Evolutionary conservation across 2,113 vertebrate species (phyloP).

Genomic region (Mugil cephalus): DNA sequence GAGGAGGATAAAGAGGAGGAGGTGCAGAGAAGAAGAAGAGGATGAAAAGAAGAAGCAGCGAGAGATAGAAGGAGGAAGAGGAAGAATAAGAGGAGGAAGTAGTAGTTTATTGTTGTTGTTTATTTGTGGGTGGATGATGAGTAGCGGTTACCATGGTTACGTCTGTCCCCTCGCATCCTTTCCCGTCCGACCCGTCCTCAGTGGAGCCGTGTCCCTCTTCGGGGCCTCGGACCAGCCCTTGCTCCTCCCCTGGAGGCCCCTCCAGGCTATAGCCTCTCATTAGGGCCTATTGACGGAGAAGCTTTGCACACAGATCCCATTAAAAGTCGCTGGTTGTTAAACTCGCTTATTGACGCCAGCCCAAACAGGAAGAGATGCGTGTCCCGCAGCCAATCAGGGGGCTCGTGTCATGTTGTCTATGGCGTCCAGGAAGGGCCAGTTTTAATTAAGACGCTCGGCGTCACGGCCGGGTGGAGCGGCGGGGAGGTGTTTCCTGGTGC

Average conservation of each 20-base stretch:
- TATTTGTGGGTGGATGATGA: too few species aligned
- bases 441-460: conserved; percentile 66
- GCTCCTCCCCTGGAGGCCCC: conserved; percentile 26
- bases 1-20: too few species aligned
- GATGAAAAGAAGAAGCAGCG: too few species aligned
- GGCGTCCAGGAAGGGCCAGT: conserved; percentile 56
- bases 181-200: not conserved
- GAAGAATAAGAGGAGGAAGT: not conserved
- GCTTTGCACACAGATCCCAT: conserved; percentile 63
- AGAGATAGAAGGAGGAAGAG: not conserved
- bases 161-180: not conserved
- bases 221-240: conserved; percentile 15
- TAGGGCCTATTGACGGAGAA: conserved; percentile 62
- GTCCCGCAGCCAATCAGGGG: conserved; percentile 74
- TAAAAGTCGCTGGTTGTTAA: conserved; percentile 67
- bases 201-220: not conserved
- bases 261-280: conserved; percentile 57
- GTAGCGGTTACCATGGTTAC: not conserved
- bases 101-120: not conserved
- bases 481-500: conserved; percentile 38
- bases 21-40: too few species aligned
- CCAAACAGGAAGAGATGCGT: conserved; percentile 74
- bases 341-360: conserved; percentile 69
- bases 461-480: conserved; percentile 6
- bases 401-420: conserved; percentile 70